A percentile compares a stretch with the other conserved stretches of the same genome.
Evolutionary conservation across 2,888 invertebrate species (phyloP).

Genomic region (Lacanobia oleracea): DNA sequence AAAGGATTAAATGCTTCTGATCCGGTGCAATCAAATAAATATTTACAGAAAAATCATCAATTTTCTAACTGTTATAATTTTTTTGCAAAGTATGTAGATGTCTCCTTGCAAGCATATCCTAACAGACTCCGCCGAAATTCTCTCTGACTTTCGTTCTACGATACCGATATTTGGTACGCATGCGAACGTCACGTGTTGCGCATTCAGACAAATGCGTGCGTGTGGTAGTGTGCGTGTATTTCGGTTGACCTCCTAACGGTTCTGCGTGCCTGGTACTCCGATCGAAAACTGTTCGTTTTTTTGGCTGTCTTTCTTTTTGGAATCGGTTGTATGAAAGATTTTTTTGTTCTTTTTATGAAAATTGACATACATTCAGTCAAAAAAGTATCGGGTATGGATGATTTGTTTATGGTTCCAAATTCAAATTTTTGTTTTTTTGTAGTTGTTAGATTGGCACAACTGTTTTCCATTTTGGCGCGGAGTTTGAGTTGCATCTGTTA

Average conservation of each 20-base stretch:
- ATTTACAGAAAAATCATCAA: background rate
- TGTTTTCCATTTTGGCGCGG: no score
- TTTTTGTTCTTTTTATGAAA: background rate
- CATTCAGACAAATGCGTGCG: slow-evolving; percentile 58
- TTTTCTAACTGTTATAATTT: background rate
- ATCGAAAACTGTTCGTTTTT: slow-evolving; percentile 52
- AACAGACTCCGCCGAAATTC: slow-evolving; percentile 4
- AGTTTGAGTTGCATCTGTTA: no score
- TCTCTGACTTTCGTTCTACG: slow-evolving; percentile 56
- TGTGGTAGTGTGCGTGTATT: slow-evolving; percentile 52
- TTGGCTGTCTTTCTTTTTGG: slow-evolving; percentile 33
- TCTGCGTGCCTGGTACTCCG: slow-evolving; percentile 58
- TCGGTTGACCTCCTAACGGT: slow-evolving; percentile 46
- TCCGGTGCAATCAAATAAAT: background rate
- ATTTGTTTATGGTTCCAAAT: no score
- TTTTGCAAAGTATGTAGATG: background rate
- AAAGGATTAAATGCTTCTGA: background rate
- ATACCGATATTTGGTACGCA: slow-evolving; percentile 41
- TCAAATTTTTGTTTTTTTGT: no score
- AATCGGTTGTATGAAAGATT: slow-evolving; percentile 1
- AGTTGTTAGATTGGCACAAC: no score
- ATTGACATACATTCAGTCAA: no score
- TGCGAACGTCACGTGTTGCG: slow-evolving; percentile 51
- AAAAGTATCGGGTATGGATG: no score
- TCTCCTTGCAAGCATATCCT: background rate